Evolutionary conservation across 2,113 vertebrate genomes (phyloP), one percentile per base, ranked within the genome.

Genomic region (cattle (Bos taurus)): DNA sequence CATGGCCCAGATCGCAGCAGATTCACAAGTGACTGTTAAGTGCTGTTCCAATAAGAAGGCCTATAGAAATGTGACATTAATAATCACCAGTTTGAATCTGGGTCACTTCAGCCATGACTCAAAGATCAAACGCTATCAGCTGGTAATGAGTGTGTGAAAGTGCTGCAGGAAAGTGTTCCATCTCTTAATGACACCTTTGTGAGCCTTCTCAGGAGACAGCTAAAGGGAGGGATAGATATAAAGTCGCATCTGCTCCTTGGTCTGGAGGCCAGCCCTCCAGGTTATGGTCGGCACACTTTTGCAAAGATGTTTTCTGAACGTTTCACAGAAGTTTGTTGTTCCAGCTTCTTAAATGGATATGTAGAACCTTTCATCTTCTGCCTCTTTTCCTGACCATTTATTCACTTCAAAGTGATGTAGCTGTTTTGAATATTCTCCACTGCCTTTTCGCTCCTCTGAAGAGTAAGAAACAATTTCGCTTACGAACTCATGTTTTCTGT

Each of bases 61-160:
- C 92, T 52, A 2, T 71, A 26, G 82, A 52, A 93, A 89, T 90
- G 95, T 85, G 97, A 95, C 92, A 91, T 96, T 95, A 90, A 71
- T 97, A 97, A 98, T 97, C 94, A 98, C 96, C 57, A 88, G 93
- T 97, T 97, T 95, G 97, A 97, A 97, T 98, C 97, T 98, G 91
- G 98, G 98, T 98, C 97, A 95, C 94, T 92, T 74, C 89, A 93
- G 67, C 91, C 87, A 23, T 91, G 95, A 98, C 96, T 94, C 91
- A 30, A 62, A 97, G 97, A 97, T 98, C 98, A 98, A 95, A 98
- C 30, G 0, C 94, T 40, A 28, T 90, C 88, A 86, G 52, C 89
- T 60, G 90, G 97, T 97, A 98, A 97, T 97, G 95, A 97, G 88
- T 87, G 95, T 98, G 98, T 96, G 97, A 95, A 95, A 95, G 90